phyloP scores from a whole-genome alignment of 2,113 vertebrate genomes.

The Chaetorhynchus papuensis region DNA sequence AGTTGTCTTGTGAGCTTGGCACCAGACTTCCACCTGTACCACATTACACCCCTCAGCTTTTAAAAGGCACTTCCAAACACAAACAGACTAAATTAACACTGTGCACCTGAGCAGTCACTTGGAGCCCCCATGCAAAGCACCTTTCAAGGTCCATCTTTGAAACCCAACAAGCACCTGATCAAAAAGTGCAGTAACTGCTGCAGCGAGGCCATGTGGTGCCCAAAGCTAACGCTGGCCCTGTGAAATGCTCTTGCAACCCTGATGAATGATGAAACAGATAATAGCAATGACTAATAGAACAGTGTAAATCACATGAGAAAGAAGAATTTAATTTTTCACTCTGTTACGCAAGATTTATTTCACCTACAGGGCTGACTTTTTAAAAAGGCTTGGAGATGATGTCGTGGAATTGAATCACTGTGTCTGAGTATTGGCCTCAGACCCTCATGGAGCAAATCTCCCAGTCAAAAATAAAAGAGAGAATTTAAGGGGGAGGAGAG shows the following conservation, averaged over 20 bases:
- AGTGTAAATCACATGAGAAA: not conserved
- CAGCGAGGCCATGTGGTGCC: not conserved
- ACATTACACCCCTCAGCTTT: not conserved
- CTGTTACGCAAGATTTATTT: not conserved
- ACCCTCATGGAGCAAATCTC: not conserved
- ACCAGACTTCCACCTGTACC: not conserved
- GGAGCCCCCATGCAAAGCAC: not conserved
- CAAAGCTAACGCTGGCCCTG: not conserved
- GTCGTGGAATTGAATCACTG: not conserved
- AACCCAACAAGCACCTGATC: not conserved
- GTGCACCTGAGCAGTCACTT: not conserved
- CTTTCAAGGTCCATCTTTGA: not conserved
- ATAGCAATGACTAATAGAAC: not conserved
- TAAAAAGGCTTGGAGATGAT: not conserved
- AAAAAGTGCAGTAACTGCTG: not conserved
- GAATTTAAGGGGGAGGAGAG: not conserved
- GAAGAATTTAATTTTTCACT: not conserved
- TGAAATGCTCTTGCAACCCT: not conserved
- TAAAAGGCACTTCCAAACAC: not conserved
- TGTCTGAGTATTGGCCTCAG: not conserved
- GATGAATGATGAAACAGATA: not conserved
- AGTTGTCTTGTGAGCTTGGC: not conserved
- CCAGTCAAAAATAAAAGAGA: not conserved
- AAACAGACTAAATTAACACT: not conserved
- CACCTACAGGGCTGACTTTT: not conserved